Evolutionary conservation across 2,797 vertebrate species (phyloP).

Genomic region (Poecile montanus): DNA sequence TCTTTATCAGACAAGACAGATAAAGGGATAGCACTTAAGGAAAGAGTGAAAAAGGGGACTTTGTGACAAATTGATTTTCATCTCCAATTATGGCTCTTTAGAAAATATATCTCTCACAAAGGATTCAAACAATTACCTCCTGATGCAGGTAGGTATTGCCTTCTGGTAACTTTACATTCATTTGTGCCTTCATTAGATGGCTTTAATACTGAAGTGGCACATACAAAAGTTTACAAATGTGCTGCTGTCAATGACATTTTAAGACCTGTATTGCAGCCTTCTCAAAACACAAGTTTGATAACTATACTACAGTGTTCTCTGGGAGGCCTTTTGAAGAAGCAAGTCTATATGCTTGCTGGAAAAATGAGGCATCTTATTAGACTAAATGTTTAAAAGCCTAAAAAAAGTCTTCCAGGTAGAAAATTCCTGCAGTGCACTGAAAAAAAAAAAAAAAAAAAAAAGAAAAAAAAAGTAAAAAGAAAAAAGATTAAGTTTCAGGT

Average conservation of each 20-base stretch:
- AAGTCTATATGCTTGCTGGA: neutral
- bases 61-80: neutral
- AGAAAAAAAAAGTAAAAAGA: neutral
- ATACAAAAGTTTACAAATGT: constrained; percentile 1
- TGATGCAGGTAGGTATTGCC: neutral
- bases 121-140: neutral
- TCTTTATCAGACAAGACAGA: neutral
- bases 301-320: neutral
- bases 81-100: neutral
- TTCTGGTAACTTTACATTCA: neutral
- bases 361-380: neutral
- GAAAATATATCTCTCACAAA: neutral
- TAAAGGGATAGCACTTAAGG: neutral
- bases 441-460: neutral
- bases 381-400: neutral
- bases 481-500: neutral
- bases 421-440: neutral
- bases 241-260: neutral
- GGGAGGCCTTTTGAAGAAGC: neutral
- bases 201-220: neutral
- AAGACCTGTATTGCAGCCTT: constrained; percentile 11
- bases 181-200: neutral
- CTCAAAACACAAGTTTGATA: constrained; percentile 29
- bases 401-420: neutral
- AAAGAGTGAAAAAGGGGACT: neutral